Conservation (phyloP, 2,113 vertebrate species). For the Aptenodytes forsteri region DNA sequence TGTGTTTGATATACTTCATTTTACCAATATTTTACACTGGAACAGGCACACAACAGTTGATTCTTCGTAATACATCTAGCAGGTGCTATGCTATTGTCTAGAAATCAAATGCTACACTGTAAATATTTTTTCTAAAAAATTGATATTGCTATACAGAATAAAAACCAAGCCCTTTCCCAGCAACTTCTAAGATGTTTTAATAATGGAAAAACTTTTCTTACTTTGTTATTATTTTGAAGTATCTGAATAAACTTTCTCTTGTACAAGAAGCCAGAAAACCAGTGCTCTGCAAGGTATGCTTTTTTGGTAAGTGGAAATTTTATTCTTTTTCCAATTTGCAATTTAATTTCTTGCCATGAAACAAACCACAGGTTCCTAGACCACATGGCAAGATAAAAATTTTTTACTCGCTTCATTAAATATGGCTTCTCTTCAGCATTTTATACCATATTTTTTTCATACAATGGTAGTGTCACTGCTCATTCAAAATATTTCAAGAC, state of each 20-base stretch:
- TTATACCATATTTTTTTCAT: neutral
- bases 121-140: neutral
- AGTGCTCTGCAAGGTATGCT: neutral
- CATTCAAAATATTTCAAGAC: neutral
- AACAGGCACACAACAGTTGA: neutral
- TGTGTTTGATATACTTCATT: slow-evolving; percentile 50
- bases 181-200: neutral
- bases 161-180: neutral
- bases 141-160: neutral
- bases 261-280: neutral
- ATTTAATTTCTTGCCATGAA: neutral
- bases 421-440: neutral
- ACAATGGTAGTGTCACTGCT: neutral
- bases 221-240: neutral
- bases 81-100: neutral
- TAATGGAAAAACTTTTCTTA: neutral
- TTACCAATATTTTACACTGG: slow-evolving; percentile 27
- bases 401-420: neutral
- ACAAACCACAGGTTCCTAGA: neutral
- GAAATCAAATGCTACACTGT: slow-evolving; percentile 15
- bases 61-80: neutral
- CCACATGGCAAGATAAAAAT: neutral
- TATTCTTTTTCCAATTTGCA: neutral
- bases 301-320: neutral
- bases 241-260: neutral